Evolutionary conservation across 2,797 vertebrate genomes (phyloP).

Genomic region (Sparus aurata): DNA sequence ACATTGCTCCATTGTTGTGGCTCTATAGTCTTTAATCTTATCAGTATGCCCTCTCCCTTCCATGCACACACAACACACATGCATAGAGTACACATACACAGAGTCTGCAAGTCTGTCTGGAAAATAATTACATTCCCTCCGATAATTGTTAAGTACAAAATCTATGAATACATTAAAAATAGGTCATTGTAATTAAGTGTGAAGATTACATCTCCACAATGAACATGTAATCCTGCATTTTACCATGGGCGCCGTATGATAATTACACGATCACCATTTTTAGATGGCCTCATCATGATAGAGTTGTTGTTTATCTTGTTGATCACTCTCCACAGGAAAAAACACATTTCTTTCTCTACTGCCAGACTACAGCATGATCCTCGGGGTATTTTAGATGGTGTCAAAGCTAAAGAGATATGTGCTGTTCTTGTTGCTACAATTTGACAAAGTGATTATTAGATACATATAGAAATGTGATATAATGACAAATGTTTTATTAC

Average conservation of each 20-base stretch:
- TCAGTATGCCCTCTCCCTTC: not conserved
- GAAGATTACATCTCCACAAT: conserved; percentile 49
- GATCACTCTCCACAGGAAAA: conserved; percentile 1
- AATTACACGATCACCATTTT: conserved; percentile 53
- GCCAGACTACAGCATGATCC: not conserved
- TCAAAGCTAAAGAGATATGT: not conserved
- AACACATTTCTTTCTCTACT: not conserved
- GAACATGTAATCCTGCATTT: conserved; percentile 42
- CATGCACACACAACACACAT: not conserved
- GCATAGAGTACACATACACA: not conserved
- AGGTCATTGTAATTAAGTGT: conserved; percentile 43
- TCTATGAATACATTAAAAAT: conserved; percentile 62
- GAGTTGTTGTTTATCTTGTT: conserved; percentile 14
- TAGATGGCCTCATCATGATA: conserved; percentile 48
- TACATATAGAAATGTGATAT: not conserved
- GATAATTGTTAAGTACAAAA: conserved; percentile 51
- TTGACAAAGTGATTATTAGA: not conserved
- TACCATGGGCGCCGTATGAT: conserved; percentile 26
- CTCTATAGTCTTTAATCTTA: conserved; percentile 35
- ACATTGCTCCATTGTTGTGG: conserved; percentile 9
- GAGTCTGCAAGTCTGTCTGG: not conserved
- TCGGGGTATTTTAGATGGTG: not conserved
- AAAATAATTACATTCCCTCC: conserved; percentile 50
- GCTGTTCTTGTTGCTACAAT: not conserved
- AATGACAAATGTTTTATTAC: not conserved